Evolutionary conservation across 92 coral and sea anemone genomes (phyloP), one percentile per base, ranked within the genome.

Genomic region (Chrysogorgia sp.): DNA sequence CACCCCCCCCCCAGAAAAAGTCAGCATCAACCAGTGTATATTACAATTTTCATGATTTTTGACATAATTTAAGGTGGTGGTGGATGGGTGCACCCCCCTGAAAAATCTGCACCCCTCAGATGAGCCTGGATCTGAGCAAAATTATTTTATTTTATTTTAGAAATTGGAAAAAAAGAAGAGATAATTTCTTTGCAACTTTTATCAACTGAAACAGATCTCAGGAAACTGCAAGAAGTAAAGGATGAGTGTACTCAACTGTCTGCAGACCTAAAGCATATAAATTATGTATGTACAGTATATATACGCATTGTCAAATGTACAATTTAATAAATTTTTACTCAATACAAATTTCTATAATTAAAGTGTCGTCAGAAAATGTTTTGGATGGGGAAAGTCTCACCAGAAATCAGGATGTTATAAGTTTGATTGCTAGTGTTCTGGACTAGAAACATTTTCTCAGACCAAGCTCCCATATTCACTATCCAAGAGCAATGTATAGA

Each of bases 221-320:
- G 57, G 23, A 71, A 66, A 23, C 49, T 77, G 15, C 80, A 50
- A 78, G 86, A 79, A 68, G 98, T 91, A 26, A 88, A 88, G 48
- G 90, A 89, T 22, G 89, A 89, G 35, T 85, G 87, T 69, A 93
- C 94, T 10, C 85, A 81, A 34, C 82, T 88, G 52, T 92, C 96
- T 58, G 58, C 88, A 32, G 87, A 87, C n/a, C 84, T 93, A 60
- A 96, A 91, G 34, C 86, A 84, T 33, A 71, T 67, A 19, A 61
- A 87, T 9, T 59, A 84, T 83, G 98, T 94, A 29, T 24, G 76
- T 40, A 57, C 3, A 23, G 7, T 6, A 52, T 6, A 5, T 5
- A 17, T 52, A 5, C 21, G 5, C 17, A 3, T 52, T 52, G 5
- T 52, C 21, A 3, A 5, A n/a, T 17, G 3, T 17, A 52, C 21